Evolutionary conservation across 2,113 vertebrate species (phyloP).

Genomic region (Heloderma charlesbogerti): DNA sequence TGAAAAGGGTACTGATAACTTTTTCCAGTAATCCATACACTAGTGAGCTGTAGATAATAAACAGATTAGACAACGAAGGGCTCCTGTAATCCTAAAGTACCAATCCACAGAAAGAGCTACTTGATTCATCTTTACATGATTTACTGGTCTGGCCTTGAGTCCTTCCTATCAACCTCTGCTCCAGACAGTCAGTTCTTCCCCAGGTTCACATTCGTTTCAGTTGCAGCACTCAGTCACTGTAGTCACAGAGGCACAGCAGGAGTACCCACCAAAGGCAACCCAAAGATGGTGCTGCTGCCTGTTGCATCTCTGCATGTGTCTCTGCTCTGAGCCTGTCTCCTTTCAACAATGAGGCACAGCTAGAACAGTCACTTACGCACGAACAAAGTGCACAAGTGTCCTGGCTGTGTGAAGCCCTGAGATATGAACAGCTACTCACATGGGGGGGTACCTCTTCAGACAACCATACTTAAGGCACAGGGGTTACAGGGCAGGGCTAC

Average conservation of each 20-base stretch:
- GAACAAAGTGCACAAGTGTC: not conserved
- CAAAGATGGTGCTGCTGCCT: not conserved
- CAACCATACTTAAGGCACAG: not conserved
- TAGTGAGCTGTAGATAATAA: not conserved
- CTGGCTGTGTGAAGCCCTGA: not conserved
- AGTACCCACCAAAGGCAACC: not conserved
- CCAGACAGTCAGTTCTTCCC: not conserved
- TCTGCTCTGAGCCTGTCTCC: not conserved
- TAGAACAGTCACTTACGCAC: not conserved
- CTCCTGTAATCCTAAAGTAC: not conserved
- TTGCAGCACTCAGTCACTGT: not conserved
- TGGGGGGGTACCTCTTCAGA: not conserved
- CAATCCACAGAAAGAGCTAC: not conserved
- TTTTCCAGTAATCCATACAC: not conserved
- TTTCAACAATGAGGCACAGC: not conserved
- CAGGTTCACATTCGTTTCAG: not conserved
- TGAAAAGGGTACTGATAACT: not conserved
- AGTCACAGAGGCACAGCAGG: not conserved
- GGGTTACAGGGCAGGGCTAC: not conserved
- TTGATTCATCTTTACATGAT: not conserved
- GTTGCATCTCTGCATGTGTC: not conserved
- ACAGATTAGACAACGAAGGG: not conserved
- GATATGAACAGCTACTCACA: not conserved
- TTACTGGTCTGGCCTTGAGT: not conserved
- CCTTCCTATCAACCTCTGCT: not conserved